Percentiles rank a stretch among this genome's conserved stretches.
These are phyloP conservation scores for Mormyrus lacerda DNA, from an alignment of 2,113 vertebrate species.

Conservation along the genomic window DNA sequence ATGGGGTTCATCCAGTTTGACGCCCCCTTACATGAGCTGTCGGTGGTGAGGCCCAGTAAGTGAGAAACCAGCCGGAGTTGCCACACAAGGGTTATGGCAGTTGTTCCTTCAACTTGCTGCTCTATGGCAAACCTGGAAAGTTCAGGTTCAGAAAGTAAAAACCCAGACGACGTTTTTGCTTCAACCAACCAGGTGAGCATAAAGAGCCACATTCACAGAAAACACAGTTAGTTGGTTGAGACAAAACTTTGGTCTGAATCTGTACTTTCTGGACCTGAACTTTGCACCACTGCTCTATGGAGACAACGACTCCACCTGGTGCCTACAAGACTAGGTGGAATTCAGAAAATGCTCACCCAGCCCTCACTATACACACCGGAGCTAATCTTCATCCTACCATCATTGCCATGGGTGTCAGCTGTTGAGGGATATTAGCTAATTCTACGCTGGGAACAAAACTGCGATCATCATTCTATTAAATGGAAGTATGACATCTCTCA, in stretches of 20 bases:
- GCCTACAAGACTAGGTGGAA: background rate
- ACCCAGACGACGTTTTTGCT: background rate
- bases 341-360: background rate
- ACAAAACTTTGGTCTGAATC: too few relatives aligned
- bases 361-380: background rate
- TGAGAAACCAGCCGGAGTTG: background rate
- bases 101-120: background rate
- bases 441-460: background rate
- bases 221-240: too few relatives aligned
- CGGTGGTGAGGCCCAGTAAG: background rate
- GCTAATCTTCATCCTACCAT: background rate
- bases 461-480: background rate
- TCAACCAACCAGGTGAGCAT: too few relatives aligned
- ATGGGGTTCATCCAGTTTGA: background rate
- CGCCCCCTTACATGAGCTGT: background rate
- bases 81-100: background rate
- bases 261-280: background rate
- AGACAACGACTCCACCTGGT: background rate
- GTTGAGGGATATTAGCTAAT: background rate
- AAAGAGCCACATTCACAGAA: too few relatives aligned
- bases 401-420: background rate
- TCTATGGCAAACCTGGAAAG: background rate
- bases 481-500: background rate
- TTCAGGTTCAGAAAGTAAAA: background rate
- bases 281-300: background rate